Percentiles rank a stretch among this genome's conserved stretches.
Evolutionary conservation across 1,140 invertebrate genomes (phyloP).

Genomic region (Listronotus bonariensis): DNA sequence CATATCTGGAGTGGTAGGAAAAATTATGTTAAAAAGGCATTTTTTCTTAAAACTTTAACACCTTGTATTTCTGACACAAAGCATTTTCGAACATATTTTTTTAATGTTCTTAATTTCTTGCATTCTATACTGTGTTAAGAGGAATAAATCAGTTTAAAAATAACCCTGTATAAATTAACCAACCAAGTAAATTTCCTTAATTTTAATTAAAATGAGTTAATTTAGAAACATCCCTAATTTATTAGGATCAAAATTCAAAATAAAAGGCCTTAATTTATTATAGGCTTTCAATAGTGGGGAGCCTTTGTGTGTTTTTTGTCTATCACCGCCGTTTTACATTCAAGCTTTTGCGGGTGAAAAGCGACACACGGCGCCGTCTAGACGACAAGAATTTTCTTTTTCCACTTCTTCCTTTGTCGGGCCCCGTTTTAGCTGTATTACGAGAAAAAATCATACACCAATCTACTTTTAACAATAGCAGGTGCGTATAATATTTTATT

Average conservation of each 20-base stretch:
- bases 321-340: slow-evolving; percentile 33
- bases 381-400: slow-evolving; percentile 25
- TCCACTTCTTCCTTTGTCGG: slow-evolving; percentile 21
- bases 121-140: too few relatives aligned
- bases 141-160: too few relatives aligned
- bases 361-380: slow-evolving; percentile 24
- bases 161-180: too few relatives aligned
- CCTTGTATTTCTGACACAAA: too few relatives aligned
- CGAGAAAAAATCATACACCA: slow-evolving; percentile 14
- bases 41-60: too few relatives aligned
- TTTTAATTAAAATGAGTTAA: slow-evolving; percentile 1
- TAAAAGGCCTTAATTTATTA: not conserved
- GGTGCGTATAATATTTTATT: slow-evolving; percentile 13
- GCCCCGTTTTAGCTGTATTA: slow-evolving; percentile 10
- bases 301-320: slow-evolving; percentile 33
- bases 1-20: too few relatives aligned
- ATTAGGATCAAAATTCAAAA: not conserved
- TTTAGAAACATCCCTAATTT: too few relatives aligned
- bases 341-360: slow-evolving; percentile 13
- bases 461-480: slow-evolving; percentile 21
- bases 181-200: too few relatives aligned
- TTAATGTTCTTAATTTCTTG: too few relatives aligned
- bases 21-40: too few relatives aligned
- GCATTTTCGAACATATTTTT: too few relatives aligned
- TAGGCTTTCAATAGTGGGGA: slow-evolving; percentile 6